Percentiles rank a stretch among this genome's conserved stretches.
These are phyloP conservation scores for Apostichopus japonicus DNA, from an alignment of 35 echinoderm and acorn worm species.

Conservation along the genomic window DNA sequence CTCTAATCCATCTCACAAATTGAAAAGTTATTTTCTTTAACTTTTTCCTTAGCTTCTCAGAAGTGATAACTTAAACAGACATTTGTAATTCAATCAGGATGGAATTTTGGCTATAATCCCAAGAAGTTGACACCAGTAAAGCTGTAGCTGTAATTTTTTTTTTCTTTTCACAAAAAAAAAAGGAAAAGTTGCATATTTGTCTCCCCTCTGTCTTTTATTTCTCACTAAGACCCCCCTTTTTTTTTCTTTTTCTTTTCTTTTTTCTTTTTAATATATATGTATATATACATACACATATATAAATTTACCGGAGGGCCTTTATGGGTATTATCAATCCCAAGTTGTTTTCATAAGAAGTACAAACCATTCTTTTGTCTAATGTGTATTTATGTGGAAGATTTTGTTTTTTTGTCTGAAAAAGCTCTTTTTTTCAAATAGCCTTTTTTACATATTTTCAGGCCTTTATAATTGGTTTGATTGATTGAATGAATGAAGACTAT, in stretches of 20 bases:
- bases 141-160: not conserved
- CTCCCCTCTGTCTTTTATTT: not conserved
- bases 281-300: too few relatives aligned
- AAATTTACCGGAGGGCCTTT: constrained; percentile 17
- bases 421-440: not conserved
- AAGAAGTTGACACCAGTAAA: constrained; percentile 38
- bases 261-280: not conserved
- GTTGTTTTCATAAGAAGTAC: constrained; percentile 48
- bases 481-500: constrained; percentile 29
- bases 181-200: constrained; percentile 18
- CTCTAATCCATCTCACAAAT: constrained; percentile 49
- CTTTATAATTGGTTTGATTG: constrained; percentile 31
- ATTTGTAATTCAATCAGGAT: constrained; percentile 51
- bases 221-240: not conserved
- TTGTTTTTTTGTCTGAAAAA: constrained; percentile 19
- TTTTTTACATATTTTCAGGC: constrained; percentile 44
- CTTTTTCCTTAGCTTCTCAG: not conserved
- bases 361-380: constrained; percentile 40
- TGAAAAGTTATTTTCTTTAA: constrained; percentile 21
- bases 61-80: constrained; percentile 37
- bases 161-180: constrained; percentile 1
- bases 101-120: constrained; percentile 26
- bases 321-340: constrained; percentile 53
- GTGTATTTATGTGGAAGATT: constrained; percentile 31
- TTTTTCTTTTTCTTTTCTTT: not conserved